Percentiles rank a stretch among this genome's conserved stretches.
Conservation (phyloP, 1,140 invertebrate genomes). For the Lamellibrachia luymesi region DNA sequence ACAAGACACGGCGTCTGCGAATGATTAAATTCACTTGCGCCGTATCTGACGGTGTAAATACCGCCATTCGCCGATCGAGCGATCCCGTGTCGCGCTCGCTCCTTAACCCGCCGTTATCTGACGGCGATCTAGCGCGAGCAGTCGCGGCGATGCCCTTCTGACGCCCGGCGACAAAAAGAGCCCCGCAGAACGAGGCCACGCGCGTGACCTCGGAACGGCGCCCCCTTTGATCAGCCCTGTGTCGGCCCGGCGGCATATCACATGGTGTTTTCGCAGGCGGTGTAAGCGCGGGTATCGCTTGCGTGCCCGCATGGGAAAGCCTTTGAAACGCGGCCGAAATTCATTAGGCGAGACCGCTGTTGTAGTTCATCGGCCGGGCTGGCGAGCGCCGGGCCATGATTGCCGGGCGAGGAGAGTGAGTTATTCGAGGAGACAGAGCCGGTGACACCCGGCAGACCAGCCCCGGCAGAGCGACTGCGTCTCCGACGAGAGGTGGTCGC, state of each 20-base stretch:
- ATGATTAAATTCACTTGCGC: neutral
- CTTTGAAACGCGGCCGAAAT: neutral
- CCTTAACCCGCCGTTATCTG: neutral
- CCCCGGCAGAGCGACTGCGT: neutral
- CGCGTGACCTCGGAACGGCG: neutral
- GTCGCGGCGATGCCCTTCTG: neutral
- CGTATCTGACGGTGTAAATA: neutral
- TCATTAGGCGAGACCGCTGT: neutral
- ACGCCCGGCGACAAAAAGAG: neutral
- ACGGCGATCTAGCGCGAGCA: neutral
- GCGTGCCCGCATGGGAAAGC: neutral
- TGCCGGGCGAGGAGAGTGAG: neutral
- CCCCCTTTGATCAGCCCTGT: neutral
- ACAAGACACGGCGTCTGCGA: neutral
- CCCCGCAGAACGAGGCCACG: neutral
- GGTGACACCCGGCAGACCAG: neutral
- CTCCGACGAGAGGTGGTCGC: neutral
- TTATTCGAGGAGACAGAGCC: neutral
- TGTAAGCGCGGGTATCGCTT: neutral
- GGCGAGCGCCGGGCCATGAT: neutral
- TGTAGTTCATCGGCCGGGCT: neutral
- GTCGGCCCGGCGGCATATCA: neutral
- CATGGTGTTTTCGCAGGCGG: neutral
- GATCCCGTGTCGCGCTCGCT: neutral
- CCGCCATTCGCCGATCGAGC: too few relatives aligned